Base-by-base conservation (phyloP, 1,140 invertebrate species). In the Coelopa frigida region DNA sequence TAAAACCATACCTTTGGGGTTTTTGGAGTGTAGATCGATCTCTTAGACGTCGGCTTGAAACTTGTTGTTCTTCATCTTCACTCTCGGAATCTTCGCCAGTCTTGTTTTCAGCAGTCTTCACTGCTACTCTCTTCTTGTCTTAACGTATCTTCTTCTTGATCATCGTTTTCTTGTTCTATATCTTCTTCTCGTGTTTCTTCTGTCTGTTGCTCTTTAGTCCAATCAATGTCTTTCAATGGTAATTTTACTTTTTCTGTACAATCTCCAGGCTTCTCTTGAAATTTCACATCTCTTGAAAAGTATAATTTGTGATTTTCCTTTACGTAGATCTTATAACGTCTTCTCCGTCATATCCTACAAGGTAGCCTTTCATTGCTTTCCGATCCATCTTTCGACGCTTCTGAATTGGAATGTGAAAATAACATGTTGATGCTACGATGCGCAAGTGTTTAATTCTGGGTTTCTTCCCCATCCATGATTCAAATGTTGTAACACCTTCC, bases 331-430 rank as follows among this genome's bases (percentile, higher is more conserved):
- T 46, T n/a, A n/a, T n/a, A n/a, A n/a, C 15, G 11, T 49, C 18
- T 39, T 51, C 37, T 10, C 20, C 35, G 42, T 50, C 49, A 33
- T 48, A 42, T 14, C 45, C 49, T 12, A 48, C 23, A 8, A 61
- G 51, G 38, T 49, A 41, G 10, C 53, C 57, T 50, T 58, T 56
- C 12, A 49, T 39, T 31, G 57, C 52, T 49, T 56, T 62, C 17
- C 37, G 47, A 38, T 58, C 50, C 55, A 55, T 55, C 31, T 60
- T 60, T 27, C 45, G 55, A 39, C 55, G 24, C 46, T 55, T 55
- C 44, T 56, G 27, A 6, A 20, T 20, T 29, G 54, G 55, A 29
- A 58, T 32, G 22, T 49, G 51, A 17, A 50, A 42, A 42, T 46
- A 57, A 40, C 29, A 48, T 18, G 32, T 22, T 0, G 46, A 48